Percentiles rank a stretch among this genome's conserved stretches.
Evolutionary conservation across 1,140 invertebrate genomes (phyloP).

Genomic region (Harpegnathos saltator): DNA sequence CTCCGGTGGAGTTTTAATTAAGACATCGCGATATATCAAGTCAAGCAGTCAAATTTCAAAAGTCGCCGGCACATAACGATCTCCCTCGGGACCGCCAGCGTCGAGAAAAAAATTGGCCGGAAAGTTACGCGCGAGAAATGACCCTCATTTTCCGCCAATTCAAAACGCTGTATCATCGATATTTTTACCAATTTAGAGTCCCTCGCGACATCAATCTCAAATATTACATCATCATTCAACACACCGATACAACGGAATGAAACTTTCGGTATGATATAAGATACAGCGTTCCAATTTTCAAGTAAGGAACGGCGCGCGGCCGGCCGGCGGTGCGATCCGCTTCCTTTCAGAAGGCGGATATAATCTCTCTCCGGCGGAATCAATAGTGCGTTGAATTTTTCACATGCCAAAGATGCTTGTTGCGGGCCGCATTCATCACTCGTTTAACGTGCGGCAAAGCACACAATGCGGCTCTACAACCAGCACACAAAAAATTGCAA

Average conservation of each 20-base stretch:
- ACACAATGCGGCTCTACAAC: neutral
- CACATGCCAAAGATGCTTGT: slow-evolving; percentile 15
- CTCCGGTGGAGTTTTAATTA: neutral
- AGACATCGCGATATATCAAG: neutral
- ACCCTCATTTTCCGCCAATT: neutral
- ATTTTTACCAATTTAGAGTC: neutral
- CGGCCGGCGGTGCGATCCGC: no score
- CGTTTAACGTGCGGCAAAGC: neutral
- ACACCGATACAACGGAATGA: neutral
- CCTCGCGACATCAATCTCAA: neutral
- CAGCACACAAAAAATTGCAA: slow-evolving; percentile 42
- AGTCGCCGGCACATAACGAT: neutral
- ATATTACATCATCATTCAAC: neutral
- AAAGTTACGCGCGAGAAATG: neutral
- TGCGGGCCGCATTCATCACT: neutral
- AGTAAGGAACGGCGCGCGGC: neutral
- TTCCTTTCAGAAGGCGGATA: neutral
- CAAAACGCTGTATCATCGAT: neutral
- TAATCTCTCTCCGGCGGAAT: neutral
- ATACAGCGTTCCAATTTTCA: neutral
- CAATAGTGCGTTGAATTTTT: slow-evolving; percentile 1
- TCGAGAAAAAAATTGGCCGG: neutral
- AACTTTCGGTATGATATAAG: neutral
- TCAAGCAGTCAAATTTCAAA: neutral
- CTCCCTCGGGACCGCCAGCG: neutral